Percentiles rank a stretch among this genome's conserved stretches.
These are phyloP conservation scores for Misgurnus mizolepis DNA, from an alignment of 2,113 vertebrate species.

Conservation along the genomic window DNA sequence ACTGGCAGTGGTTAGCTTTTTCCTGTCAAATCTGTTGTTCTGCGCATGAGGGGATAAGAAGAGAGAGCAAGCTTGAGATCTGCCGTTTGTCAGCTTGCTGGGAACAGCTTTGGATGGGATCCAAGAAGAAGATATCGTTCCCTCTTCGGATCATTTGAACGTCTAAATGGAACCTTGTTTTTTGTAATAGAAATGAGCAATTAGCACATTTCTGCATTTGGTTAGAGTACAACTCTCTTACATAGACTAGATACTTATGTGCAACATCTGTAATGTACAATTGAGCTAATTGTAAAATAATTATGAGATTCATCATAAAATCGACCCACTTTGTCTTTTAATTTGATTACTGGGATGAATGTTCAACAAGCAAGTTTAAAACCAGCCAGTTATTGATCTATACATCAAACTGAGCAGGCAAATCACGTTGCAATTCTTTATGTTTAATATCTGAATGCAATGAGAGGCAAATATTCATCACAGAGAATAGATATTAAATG, in stretches of 20 bases:
- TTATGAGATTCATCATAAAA: background rate
- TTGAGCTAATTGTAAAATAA: background rate
- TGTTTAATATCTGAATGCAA: background rate
- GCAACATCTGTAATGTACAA: conserved; percentile 15
- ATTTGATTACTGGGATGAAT: conserved; percentile 36
- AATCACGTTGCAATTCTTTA: background rate
- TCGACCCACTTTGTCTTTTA: background rate
- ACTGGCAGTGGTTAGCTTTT: conserved; percentile 50
- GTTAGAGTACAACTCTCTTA: background rate
- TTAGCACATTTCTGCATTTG: background rate
- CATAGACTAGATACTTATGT: background rate
- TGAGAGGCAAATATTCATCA: too few relatives aligned
- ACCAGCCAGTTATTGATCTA: background rate
- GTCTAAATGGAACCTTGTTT: conserved; percentile 9
- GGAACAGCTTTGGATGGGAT: conserved; percentile 31
- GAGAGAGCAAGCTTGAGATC: conserved; percentile 33
- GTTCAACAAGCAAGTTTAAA: conserved; percentile 24
- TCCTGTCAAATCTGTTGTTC: conserved; percentile 44
- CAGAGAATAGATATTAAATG: background rate
- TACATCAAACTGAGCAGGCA: background rate
- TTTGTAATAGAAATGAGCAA: conserved; percentile 3
- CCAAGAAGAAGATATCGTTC: conserved; percentile 34
- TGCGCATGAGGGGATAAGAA: conserved; percentile 42
- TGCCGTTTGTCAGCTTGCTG: conserved; percentile 45
- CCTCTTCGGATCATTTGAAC: conserved; percentile 8